These are phyloP conservation scores for Fringilla coelebs DNA, from an alignment of 2,797 vertebrate species.

Conservation along the genomic window DNA sequence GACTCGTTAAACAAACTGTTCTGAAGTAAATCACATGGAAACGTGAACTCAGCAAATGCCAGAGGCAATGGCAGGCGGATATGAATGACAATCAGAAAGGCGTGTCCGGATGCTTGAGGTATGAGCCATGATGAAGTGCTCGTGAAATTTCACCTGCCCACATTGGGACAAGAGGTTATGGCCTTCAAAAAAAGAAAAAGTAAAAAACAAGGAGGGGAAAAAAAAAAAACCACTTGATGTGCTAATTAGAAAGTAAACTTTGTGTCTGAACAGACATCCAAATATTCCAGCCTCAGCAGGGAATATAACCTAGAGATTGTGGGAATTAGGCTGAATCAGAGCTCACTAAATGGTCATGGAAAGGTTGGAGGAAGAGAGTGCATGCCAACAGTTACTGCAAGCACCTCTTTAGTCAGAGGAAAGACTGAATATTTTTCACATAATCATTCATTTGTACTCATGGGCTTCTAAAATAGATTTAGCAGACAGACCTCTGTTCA, in stretches of 20 bases:
- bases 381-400: constrained; percentile 1
- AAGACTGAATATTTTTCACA: not conserved
- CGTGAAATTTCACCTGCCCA: constrained; percentile 47
- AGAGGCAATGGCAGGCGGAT: constrained; percentile 54
- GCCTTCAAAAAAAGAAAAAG: not conserved
- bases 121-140: constrained; percentile 55
- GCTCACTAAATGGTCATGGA: constrained; percentile 17
- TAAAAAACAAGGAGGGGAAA: not conserved
- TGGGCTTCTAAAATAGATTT: not conserved
- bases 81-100: constrained; percentile 66
- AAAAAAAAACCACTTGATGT: not conserved
- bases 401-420: not conserved
- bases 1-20: constrained; percentile 26
- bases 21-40: constrained; percentile 53
- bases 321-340: constrained; percentile 26
- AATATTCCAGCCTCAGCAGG: constrained; percentile 21
- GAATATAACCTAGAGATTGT: constrained; percentile 44
- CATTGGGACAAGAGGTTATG: constrained; percentile 36
- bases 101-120: constrained; percentile 57
- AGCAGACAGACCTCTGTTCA: constrained; percentile 35
- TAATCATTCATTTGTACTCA: constrained; percentile 5
- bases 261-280: constrained; percentile 25
- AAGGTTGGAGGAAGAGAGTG: not conserved
- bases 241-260: constrained; percentile 53
- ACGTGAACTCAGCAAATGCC: constrained; percentile 61